Base-by-base conservation (phyloP, 2,797 vertebrate genomes). In the Nyctibius grandis region DNA sequence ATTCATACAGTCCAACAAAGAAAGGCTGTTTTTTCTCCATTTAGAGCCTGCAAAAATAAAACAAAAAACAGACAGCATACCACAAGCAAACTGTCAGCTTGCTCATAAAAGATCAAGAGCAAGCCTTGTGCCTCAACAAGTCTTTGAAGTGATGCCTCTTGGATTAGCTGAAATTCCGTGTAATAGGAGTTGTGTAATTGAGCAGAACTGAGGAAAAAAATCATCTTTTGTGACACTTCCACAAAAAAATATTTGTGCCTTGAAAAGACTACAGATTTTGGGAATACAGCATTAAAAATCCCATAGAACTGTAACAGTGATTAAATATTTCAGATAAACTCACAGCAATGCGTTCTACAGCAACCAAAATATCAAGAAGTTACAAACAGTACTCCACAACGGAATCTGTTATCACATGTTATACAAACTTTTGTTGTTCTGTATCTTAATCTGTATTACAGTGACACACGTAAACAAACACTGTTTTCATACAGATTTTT, bases 111-210 rank as follows among this genome's bases (percentile, higher is more conserved):
- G 94, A 97, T 95, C 93, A 97, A 95, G 93, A 96, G 89, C 79
- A 82, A 92, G 50, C 70, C 91, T 95, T 93, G 85, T 5, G 79
- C 73, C 64, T 95, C 87, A 89, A 34, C 48, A 83, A 94, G 75
- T 36, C 95, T 96, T 97, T 97, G 96, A 97, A 96, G 95, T 85
- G 93, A 93, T 88, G 95, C 93, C 93, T 96, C 77, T 91, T 97
- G 96, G 95, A 96, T 65, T 77, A 93, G 93, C 75, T 89, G 77
- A 68, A 91, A 91, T 83, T 84, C 79, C 76, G 44, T 63, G 69
- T 72, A 96, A 95, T 42, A 56, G 23, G 78, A 89, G 75, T 94
- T 95, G 85, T 73, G 91, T 75, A 96, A 96, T 50, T 87, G 93
- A 96, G 92, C 1, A 1, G 89, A 95, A 96, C 85, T 12, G 11